A percentile compares a stretch with the other conserved stretches of the same genome.
phyloP scores from a whole-genome alignment of 2,888 invertebrate species.

The Vannuccia rotundouncinata region DNA sequence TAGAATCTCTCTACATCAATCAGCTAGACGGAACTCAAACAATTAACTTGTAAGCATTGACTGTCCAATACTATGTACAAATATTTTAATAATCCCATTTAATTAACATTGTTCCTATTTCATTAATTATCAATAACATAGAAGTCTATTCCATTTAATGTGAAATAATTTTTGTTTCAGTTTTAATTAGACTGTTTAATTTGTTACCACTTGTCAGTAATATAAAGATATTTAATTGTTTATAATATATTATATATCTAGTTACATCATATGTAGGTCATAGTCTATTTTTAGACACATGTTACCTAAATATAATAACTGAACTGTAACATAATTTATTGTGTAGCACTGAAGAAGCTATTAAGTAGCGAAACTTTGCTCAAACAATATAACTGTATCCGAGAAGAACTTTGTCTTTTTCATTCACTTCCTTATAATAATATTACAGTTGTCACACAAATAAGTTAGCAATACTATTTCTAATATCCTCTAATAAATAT shows the following conservation, averaged over 20 bases:
- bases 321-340: not conserved
- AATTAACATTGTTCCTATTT: too few relatives aligned
- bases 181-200: too few relatives aligned
- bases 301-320: not conserved
- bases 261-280: not conserved
- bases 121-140: not conserved
- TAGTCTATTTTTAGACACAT: not conserved
- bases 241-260: not conserved
- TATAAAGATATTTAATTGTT: not conserved
- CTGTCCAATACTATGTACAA: too few relatives aligned
- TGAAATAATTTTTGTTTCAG: too few relatives aligned
- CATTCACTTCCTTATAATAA: too few relatives aligned
- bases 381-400: not conserved
- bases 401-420: not conserved
- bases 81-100: too few relatives aligned
- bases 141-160: too few relatives aligned
- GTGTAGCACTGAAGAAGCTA: not conserved
- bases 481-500: too few relatives aligned
- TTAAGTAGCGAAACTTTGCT: not conserved
- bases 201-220: too few relatives aligned
- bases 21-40: not conserved
- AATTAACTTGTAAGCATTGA: not conserved
- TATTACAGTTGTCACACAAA: too few relatives aligned
- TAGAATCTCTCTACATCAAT: not conserved
- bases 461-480: too few relatives aligned